Evolutionary conservation across 2,113 vertebrate genomes (phyloP), one percentile per base, ranked within the genome.

Genomic region (Leuciscus idus): DNA sequence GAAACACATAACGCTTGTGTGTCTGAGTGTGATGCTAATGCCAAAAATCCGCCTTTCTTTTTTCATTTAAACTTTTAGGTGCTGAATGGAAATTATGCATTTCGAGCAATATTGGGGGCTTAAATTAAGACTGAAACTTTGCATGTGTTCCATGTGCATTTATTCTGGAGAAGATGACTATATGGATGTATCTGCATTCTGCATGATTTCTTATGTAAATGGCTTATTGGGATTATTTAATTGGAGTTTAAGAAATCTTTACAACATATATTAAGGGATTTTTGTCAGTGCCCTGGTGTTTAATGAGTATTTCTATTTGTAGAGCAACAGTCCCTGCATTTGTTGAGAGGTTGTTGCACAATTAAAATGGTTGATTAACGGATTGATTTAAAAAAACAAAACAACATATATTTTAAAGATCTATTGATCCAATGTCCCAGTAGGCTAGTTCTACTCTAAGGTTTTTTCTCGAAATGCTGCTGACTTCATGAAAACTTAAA

Each of bases 401-500:
- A 5, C 9, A 9, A 9, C 1, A 43, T 7, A 8, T 52, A 10
- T 59, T 36, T 13, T 26, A 36, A 43, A 39, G 13, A 43, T 57
- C 3, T 36, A 61, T 28, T 57, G 33, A 62, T 28, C n/a, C 23
- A 81, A 4, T 81, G n/a, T 64, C 36, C 59, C n/a, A 43, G 61
- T 64, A 28, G 7, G 26, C n/a, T 48, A 30, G 36, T 48, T 81
- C 10, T 13, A 15, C 4, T 19, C 15, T 15, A 26, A 50, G 1
- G 6, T 48, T 77, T 39, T 33, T 4, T 61, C 21, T n/a, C 4
- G 0, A 59, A 78, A 80, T 68, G 62, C 28, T 66, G 61, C 80
- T 52, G 80, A 68, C 61, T 82, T 82, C 61, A 62, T 52, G 21
- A 66, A 82, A 82, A 33, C 2, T 33, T 50, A 82, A 81, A 59